Evolutionary conservation across 2,888 invertebrate genomes (phyloP).

Genomic region (Hyposoter didymator): DNA sequence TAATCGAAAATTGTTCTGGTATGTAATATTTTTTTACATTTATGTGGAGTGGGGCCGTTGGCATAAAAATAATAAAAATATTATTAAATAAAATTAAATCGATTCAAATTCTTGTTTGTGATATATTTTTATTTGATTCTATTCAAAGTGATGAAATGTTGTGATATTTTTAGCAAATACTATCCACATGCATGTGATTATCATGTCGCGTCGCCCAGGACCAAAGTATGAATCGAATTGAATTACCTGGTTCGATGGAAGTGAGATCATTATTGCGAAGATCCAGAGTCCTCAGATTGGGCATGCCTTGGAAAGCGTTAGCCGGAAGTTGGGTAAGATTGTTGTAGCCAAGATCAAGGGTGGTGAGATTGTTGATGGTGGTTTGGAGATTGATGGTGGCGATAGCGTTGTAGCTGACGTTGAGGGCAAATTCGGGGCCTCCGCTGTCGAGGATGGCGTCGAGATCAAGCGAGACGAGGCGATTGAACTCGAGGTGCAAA

Average conservation of each 20-base stretch:
- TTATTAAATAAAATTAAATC: no score
- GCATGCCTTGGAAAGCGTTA: conserved; percentile 89
- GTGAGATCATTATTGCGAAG: conserved; percentile 92
- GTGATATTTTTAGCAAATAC: no score
- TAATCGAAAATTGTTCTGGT: no score
- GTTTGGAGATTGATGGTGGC: conserved; percentile 86
- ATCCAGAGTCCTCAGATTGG: conserved; percentile 92
- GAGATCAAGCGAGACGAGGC: conserved; percentile 87
- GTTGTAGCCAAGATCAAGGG: conserved; percentile 94
- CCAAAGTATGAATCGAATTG: neutral
- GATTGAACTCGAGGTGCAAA: conserved; percentile 93
- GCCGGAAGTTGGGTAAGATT: conserved; percentile 89
- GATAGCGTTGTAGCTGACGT: conserved; percentile 92
- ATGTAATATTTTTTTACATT: no score
- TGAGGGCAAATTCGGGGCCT: conserved; percentile 88
- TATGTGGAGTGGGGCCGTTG: no score
- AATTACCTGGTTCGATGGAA: conserved; percentile 90
- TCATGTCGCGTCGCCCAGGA: no score
- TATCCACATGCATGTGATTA: no score
- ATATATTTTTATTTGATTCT: no score
- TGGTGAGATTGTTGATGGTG: conserved; percentile 89
- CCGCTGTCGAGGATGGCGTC: conserved; percentile 80
- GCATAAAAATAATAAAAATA: no score
- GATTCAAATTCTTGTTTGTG: no score
- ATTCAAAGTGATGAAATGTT: no score